A percentile compares a stretch with the other conserved stretches of the same genome.
Conservation (phyloP, 1,140 invertebrate species). For the Diploscapter pachys region DNA sequence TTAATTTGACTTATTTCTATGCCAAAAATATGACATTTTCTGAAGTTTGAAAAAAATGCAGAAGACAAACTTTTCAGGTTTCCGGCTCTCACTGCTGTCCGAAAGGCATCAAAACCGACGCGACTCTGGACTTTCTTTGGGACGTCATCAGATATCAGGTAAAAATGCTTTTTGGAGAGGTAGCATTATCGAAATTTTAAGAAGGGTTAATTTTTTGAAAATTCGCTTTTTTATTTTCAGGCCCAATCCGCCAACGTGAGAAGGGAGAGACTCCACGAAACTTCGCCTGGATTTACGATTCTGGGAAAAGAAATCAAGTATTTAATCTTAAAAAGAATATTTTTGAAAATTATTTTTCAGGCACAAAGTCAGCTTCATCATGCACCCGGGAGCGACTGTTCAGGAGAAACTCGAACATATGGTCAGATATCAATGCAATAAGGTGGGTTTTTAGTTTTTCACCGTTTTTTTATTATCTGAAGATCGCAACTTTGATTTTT, state of each 20-base stretch:
- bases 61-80: constrained; percentile 62
- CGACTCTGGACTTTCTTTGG: constrained; percentile 81
- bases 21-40: too few species aligned
- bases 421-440: constrained; percentile 54
- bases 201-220: not conserved
- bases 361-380: constrained; percentile 42
- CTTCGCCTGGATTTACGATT: constrained; percentile 33
- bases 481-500: not conserved
- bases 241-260: constrained; percentile 20
- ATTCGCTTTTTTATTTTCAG: not conserved
- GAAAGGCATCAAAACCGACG: constrained; percentile 87
- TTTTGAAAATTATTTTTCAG: constrained; percentile 40
- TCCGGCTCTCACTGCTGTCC: constrained; percentile 84
- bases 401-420: constrained; percentile 42
- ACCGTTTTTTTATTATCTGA: not conserved
- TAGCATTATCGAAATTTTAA: not conserved
- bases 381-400: constrained; percentile 40
- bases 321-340: not conserved
- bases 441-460: constrained; percentile 13
- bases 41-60: not conserved
- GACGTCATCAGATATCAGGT: constrained; percentile 58
- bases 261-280: constrained; percentile 13
- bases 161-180: constrained; percentile 25
- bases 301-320: constrained; percentile 31
- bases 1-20: too few species aligned